These are phyloP conservation scores for Oligia latruncula DNA, from an alignment of 2,888 invertebrate genomes.

Conservation along the genomic window DNA sequence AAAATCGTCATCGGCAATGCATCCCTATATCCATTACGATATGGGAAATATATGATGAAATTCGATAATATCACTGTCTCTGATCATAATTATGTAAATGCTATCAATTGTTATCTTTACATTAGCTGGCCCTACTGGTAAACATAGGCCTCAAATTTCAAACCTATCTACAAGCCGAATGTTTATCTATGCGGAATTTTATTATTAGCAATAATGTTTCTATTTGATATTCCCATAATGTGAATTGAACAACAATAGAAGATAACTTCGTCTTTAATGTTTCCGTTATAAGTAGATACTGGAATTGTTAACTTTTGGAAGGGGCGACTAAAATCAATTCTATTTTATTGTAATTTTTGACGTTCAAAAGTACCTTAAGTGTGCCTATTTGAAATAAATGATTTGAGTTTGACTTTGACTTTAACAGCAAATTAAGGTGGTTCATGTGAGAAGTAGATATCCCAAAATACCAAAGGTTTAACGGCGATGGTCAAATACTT, in stretches of 20 bases:
- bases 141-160: background rate
- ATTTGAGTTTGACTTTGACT: no score
- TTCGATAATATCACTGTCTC: background rate
- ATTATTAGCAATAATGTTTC: background rate
- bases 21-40: background rate
- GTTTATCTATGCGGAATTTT: background rate
- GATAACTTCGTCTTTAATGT: slow-evolving; percentile 40
- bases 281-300: slow-evolving; percentile 36
- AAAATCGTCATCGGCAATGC: background rate
- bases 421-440: slow-evolving; percentile 40
- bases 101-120: background rate
- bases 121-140: background rate
- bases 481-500: slow-evolving; percentile 21
- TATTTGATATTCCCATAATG: slow-evolving; percentile 7
- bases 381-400: no score
- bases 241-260: slow-evolving; percentile 43
- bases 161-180: background rate
- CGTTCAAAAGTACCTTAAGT: no score
- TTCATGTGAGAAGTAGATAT: slow-evolving; percentile 52
- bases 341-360: no score
- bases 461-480: slow-evolving; percentile 42
- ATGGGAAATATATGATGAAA: background rate
- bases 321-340: no score
- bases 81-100: slow-evolving; percentile 6
- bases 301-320: slow-evolving; percentile 10